Percentiles rank a stretch among this genome's conserved stretches.
phyloP scores from a whole-genome alignment of 2,888 invertebrate species.

The Athalia circularis region DNA sequence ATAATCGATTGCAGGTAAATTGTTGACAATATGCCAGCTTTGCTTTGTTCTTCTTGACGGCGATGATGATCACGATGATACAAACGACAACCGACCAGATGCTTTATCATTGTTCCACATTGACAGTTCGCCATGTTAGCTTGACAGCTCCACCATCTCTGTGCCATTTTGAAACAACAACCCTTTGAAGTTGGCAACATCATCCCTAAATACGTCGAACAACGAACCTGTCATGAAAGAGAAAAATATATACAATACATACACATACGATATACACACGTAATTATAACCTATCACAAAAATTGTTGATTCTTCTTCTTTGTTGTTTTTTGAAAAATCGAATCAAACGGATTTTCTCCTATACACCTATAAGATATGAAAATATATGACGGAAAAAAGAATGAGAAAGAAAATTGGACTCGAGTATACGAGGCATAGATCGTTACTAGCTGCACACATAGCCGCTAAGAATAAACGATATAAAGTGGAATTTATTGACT shows the following conservation, averaged over 20 bases:
- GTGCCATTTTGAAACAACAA: constrained; percentile 27
- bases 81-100: constrained; percentile 21
- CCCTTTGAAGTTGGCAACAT: background rate
- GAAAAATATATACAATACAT: background rate
- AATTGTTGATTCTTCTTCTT: too few relatives aligned
- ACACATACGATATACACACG: background rate
- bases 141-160: constrained; percentile 27
- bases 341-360: too few relatives aligned
- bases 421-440: background rate
- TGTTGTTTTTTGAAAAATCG: too few relatives aligned
- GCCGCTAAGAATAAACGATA: constrained; percentile 36
- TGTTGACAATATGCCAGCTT: background rate
- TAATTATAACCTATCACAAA: background rate
- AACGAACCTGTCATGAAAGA: constrained; percentile 25
- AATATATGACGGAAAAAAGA: too few relatives aligned
- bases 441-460: background rate
- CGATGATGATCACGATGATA: background rate
- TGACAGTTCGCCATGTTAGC: constrained; percentile 36
- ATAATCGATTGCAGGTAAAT: background rate
- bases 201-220: constrained; percentile 8
- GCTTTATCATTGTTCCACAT: constrained; percentile 29
- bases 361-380: too few relatives aligned
- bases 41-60: background rate
- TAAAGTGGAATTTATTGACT: constrained; percentile 41
- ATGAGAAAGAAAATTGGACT: too few relatives aligned